Conservation (phyloP, 2,113 vertebrate species). For the Tragelaphus scriptus region DNA sequence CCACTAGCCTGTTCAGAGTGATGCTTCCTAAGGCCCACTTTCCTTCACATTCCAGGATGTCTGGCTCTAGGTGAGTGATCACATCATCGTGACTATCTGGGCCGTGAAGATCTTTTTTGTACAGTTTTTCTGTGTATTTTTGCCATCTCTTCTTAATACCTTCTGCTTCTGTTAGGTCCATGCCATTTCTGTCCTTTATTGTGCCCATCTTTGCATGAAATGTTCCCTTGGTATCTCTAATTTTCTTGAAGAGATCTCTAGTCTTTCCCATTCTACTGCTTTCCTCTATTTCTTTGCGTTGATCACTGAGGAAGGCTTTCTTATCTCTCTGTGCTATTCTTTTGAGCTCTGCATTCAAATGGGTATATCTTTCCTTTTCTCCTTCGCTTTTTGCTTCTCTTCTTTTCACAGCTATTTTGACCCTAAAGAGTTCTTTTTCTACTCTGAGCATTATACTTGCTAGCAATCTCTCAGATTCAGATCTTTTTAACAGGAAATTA, state of each 20-base stretch:
- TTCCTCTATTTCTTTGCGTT: background rate
- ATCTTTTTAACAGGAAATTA: background rate
- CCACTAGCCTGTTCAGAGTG: background rate
- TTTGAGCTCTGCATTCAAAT: background rate
- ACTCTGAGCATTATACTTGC: background rate
- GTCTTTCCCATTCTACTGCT: background rate
- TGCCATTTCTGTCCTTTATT: background rate
- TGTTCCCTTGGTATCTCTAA: background rate
- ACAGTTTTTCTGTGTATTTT: background rate
- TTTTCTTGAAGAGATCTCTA: background rate
- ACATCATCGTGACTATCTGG: background rate
- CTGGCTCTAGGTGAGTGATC: background rate
- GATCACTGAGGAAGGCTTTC: background rate
- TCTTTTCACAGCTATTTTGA: background rate
- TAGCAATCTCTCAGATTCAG: background rate
- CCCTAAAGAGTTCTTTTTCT: background rate
- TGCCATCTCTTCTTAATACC: background rate
- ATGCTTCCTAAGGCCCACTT: background rate
- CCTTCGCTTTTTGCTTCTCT: background rate
- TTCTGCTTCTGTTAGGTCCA: background rate
- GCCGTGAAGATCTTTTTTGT: background rate
- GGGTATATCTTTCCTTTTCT: background rate
- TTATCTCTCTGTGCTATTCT: background rate
- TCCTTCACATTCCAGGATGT: background rate
- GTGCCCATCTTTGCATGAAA: background rate